Conservation (phyloP, 2,797 vertebrate species). For the Sphenodon punctatus region DNA sequence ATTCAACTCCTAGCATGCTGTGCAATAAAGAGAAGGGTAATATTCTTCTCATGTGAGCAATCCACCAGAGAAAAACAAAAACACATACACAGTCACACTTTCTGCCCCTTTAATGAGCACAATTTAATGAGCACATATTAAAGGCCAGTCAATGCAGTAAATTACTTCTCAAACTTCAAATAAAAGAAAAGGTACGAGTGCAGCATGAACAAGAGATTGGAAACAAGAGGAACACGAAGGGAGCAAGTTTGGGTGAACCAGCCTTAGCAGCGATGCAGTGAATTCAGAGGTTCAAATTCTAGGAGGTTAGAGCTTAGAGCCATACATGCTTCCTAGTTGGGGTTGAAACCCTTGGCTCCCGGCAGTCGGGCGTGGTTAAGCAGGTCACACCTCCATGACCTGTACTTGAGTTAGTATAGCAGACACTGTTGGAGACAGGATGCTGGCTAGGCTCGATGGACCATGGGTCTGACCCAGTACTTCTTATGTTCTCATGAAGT, state of each 20-base stretch:
- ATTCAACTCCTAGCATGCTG: not conserved
- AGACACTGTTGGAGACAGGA: too few species aligned
- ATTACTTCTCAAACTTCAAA: not conserved
- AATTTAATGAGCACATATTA: not conserved
- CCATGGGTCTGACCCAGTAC: too few species aligned
- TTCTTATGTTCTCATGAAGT: too few species aligned
- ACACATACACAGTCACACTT: too few species aligned
- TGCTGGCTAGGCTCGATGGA: too few species aligned
- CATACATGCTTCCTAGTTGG: too few species aligned
- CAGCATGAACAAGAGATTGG: not conserved
- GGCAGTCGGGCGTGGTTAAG: too few species aligned
- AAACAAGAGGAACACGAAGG: not conserved
- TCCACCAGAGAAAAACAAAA: not conserved
- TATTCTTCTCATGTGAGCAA: not conserved
- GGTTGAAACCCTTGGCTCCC: too few species aligned
- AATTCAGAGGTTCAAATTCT: not conserved
- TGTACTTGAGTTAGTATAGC: too few species aligned
- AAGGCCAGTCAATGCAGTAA: not conserved
- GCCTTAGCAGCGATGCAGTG: not conserved
- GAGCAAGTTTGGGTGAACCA: not conserved
- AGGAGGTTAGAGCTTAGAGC: too few species aligned
- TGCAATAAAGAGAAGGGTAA: not conserved
- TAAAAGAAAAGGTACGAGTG: not conserved
- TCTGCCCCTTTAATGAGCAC: not conserved
- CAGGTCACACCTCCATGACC: too few species aligned